A percentile compares a stretch with the other conserved stretches of the same genome.
Conservation (phyloP, 2,888 invertebrate species). For the Gasteruption jaculator region DNA sequence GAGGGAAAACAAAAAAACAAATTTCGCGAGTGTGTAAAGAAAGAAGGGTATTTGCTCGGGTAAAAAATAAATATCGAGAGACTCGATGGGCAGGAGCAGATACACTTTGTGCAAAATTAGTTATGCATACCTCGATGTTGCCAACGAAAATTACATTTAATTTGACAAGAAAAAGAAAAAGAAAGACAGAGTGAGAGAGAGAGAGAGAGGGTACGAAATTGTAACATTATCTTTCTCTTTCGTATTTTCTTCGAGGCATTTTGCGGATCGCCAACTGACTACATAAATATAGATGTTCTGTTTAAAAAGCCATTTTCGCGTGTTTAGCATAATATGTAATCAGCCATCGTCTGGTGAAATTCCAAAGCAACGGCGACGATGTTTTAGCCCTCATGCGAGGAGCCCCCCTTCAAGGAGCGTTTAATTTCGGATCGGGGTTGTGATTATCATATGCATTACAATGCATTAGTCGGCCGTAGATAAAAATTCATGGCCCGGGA, state of each 20-base stretch:
- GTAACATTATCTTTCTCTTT: not conserved
- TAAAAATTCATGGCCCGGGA: too few species aligned
- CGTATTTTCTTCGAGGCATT: slow-evolving; percentile 6
- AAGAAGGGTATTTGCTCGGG: slow-evolving; percentile 19
- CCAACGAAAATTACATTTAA: slow-evolving; percentile 40
- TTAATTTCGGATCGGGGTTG: too few species aligned
- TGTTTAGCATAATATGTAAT: slow-evolving; percentile 47
- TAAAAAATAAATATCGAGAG: slow-evolving; percentile 1
- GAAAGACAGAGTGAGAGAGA: not conserved
- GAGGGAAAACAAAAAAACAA: slow-evolving; percentile 2
- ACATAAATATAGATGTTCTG: slow-evolving; percentile 48
- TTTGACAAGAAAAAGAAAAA: slow-evolving; percentile 24
- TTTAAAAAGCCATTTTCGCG: slow-evolving; percentile 48
- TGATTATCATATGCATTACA: too few species aligned
- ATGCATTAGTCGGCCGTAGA: too few species aligned
- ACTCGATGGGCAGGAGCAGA: too few species aligned
- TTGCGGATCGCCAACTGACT: slow-evolving; percentile 20
- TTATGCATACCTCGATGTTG: slow-evolving; percentile 37
- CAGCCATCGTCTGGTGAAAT: too few species aligned
- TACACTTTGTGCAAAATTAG: slow-evolving; percentile 32
- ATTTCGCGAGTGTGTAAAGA: slow-evolving; percentile 23
- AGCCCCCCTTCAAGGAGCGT: too few species aligned
- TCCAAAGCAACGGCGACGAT: too few species aligned
- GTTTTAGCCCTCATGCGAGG: too few species aligned
- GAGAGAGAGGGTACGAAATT: slow-evolving; percentile 1